Evolutionary conservation across 2,888 invertebrate genomes (phyloP), one percentile per base, ranked within the genome.

Genomic region (Tinea pellionella): DNA sequence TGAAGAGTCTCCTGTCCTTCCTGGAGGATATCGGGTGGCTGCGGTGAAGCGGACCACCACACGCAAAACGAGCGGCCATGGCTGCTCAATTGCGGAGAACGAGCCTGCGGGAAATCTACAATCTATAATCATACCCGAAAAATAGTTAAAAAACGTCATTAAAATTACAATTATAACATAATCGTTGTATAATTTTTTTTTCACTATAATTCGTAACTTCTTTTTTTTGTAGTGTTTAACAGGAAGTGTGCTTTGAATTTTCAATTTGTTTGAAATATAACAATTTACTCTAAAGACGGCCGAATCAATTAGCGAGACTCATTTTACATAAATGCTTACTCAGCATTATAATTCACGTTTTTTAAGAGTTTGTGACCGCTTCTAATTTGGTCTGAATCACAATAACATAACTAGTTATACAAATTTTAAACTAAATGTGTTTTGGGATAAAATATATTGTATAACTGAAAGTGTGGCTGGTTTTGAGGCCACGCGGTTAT

Each of bases 281-380:
- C 15, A 47, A 16, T 47, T 15, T 47, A 16, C 47, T 47, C 2
- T 15, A 16, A n/a, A 15, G 15, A 16, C 6, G 47, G 37, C 9
- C 37, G n/a, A 47, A 47, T 47, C 47, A 47, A 47, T 47, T 47
- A 47, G 47, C 15, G 13, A 4, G 47, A 1, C 47, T 47, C 16
- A n/a, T 47, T 47, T 47, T 47, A 47, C 8, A 16, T 47, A 47
- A 16, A 47, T 47, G 47, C 47, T 47, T 47, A 47, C n/a, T 47
- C 47, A 47, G 47, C 47, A 47, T 47, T 47, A 47, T 47, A 16
- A 15, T 47, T 37, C 1, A 16, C 2, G 47, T 47, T 47, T 37
- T 37, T 47, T n/a, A n/a, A 15, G 47, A 7, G 47, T 47, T 16
- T 47, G 47, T 47, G 47, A 47, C 47, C 47, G 47, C 47, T 47